Evolutionary conservation across 1,140 invertebrate genomes (phyloP), one percentile per base, ranked within the genome.

Genomic region (Carposina sasakii): DNA sequence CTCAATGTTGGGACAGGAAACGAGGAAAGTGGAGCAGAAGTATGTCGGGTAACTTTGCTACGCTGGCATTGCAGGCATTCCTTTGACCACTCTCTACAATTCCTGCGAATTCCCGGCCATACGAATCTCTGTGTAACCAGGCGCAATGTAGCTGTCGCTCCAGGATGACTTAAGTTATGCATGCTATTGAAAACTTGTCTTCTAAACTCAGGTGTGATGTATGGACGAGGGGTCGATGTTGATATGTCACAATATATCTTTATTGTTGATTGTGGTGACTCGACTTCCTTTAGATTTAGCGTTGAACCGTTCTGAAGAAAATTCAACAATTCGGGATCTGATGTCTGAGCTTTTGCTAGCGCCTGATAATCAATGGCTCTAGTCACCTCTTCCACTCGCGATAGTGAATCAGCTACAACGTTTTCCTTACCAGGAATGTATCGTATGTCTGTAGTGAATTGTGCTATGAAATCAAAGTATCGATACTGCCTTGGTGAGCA

Each of bases 41-140:
- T 52, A 49, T 81, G 66, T 15, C 63, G 51, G 1, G 41, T 39
- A 10, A 56, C 31, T 42, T 62, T 57, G n/a, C 1, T 26, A 1
- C 16, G 8, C 19, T 63, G 60, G 41, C 60, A 63, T n/a, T n/a
- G n/a, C n/a, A n/a, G n/a, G n/a, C n/a, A n/a, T n/a, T n/a, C n/a
- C n/a, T n/a, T n/a, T n/a, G n/a, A n/a, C 66, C 66, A 81, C 9
- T 54, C 34, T 21, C 49, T 48, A 39, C 62, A 62, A 45, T 85
- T 66, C 39, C 62, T 63, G 6, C 60, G 63, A 16, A 81, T 63
- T 2, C 48, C 24, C 16, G 82, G 85, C 85, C 85, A 87, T 9
- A 87, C 71, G 48, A 63, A 87, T 46, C 68, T 41, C 40, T 75
- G 24, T 10, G 60, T 45, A 0, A 86, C 60, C 19, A 85, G 49